Conservation (phyloP, 2,797 vertebrate genomes). For the Discoglossus pictus region DNA sequence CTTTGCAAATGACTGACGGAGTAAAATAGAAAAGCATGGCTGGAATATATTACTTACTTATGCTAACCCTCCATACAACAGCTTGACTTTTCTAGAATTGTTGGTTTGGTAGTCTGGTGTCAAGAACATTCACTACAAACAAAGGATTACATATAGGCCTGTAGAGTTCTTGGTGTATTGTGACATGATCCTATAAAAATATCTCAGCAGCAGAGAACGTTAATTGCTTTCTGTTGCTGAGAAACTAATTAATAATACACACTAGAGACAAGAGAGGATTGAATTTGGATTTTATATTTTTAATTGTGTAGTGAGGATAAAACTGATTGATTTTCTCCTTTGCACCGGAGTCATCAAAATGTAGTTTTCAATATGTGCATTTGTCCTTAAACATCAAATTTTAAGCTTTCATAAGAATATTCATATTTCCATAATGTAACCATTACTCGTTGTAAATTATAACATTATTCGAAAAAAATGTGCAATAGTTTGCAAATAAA, state of each 20-base stretch:
- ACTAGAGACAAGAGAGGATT: constrained; percentile 44
- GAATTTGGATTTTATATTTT: constrained; percentile 49
- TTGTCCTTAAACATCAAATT: constrained; percentile 1
- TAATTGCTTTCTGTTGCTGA: constrained; percentile 53
- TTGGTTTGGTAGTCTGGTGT: constrained; percentile 11
- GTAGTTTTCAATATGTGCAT: constrained; percentile 36
- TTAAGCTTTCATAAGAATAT: background rate
- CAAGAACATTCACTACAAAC: constrained; percentile 43
- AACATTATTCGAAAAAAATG: too few species aligned
- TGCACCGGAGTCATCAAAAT: constrained; percentile 21
- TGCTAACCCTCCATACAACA: too few species aligned
- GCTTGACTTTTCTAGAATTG: constrained; percentile 34
- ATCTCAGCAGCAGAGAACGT: constrained; percentile 38
- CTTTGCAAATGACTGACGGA: too few species aligned
- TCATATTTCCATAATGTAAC: background rate
- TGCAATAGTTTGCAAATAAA: too few species aligned
- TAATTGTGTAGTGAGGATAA: constrained; percentile 19
- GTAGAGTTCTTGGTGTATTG: constrained; percentile 23
- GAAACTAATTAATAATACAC: constrained; percentile 52
- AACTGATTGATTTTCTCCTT: constrained; percentile 33
- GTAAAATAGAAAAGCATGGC: too few species aligned
- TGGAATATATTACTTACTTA: too few species aligned
- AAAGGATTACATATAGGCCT: constrained; percentile 25
- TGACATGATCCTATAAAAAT: constrained; percentile 44
- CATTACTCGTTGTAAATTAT: background rate